These are phyloP conservation scores for Strongylocentrotus purpuratus DNA, from an alignment of 35 echinoderm and acorn worm genomes.

Conservation along the genomic window DNA sequence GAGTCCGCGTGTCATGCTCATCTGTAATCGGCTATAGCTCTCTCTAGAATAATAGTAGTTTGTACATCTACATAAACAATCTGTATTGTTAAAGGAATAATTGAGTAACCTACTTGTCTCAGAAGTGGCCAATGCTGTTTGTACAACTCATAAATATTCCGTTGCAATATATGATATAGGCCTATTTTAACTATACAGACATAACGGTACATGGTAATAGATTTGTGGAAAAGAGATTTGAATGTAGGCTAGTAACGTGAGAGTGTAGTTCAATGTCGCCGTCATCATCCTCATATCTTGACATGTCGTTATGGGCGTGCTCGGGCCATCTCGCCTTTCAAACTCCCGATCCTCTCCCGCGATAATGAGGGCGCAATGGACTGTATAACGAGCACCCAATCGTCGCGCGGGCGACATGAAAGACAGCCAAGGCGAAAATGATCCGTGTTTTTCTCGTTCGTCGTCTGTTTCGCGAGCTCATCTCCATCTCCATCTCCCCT, in stretches of 20 bases:
- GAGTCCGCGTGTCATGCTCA: no score
- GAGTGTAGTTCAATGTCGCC: not conserved
- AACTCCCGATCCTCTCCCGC: conserved; percentile 1
- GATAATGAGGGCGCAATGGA: conserved; percentile 40
- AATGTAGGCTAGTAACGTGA: not conserved
- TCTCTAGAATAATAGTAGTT: no score
- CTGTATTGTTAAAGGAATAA: no score
- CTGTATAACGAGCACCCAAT: conserved; percentile 31
- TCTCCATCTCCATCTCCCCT: not conserved
- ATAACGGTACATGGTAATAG: no score
- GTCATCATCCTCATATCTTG: conserved; percentile 21
- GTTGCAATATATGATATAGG: no score
- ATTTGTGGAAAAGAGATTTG: not conserved
- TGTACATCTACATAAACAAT: no score
- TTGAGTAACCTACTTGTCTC: no score
- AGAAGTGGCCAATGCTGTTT: no score
- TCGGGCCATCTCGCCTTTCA: conserved; percentile 51
- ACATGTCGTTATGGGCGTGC: conserved; percentile 46
- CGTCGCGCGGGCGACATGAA: conserved; percentile 37
- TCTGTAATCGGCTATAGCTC: no score
- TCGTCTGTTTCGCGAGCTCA: not conserved
- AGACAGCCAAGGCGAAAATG: conserved; percentile 22
- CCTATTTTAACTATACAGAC: no score
- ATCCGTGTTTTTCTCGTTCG: conserved; percentile 46
- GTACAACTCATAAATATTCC: no score